Conservation (phyloP, 2,113 vertebrate species). For the Oriolus oriolus region DNA sequence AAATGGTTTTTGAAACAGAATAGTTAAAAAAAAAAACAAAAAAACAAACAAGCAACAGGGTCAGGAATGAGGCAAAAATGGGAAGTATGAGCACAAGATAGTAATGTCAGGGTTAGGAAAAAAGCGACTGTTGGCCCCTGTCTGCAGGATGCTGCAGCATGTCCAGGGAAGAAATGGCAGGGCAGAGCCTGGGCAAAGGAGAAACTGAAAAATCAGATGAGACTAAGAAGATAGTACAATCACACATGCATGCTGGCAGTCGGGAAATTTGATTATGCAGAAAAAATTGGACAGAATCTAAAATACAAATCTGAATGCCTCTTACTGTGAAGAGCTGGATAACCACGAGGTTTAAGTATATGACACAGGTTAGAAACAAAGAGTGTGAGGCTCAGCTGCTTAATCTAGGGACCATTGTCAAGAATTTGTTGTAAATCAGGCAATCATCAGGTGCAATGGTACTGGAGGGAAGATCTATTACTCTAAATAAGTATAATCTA, state of each 20-base stretch:
- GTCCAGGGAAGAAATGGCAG: background rate
- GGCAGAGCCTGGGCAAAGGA: background rate
- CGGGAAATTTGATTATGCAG: background rate
- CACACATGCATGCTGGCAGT: background rate
- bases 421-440: background rate
- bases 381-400: background rate
- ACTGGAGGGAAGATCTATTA: background rate
- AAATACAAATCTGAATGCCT: background rate
- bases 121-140: fast-evolving
- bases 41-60: background rate
- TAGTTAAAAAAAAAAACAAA: background rate
- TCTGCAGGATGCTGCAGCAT: background rate
- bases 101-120: background rate
- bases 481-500: background rate
- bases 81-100: background rate
- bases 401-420: background rate
- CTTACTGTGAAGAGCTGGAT: background rate
- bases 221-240: background rate
- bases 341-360: background rate
- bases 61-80: background rate
- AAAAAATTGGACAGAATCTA: background rate
- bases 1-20: background rate
- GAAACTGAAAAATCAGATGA: background rate
- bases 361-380: background rate
- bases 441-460: background rate